Evolutionary conservation across 2,888 invertebrate genomes (phyloP).

Genomic region (Plagiodera versicolora): DNA sequence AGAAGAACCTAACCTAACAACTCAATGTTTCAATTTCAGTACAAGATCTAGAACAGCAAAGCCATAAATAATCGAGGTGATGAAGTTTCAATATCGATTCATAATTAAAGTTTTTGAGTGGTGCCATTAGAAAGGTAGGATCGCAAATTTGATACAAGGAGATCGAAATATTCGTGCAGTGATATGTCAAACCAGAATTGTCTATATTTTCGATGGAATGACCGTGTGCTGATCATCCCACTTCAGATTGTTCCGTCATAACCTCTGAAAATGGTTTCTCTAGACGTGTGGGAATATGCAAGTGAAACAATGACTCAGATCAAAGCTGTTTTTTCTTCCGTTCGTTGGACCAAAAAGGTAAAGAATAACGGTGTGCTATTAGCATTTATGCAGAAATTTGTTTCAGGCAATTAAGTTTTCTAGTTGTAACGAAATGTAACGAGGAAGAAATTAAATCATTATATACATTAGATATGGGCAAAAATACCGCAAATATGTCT

Average conservation of each 20-base stretch:
- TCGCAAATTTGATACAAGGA: no score
- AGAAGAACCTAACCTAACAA: neutral
- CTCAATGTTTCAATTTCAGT: neutral
- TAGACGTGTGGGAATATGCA: neutral
- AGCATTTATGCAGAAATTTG: neutral
- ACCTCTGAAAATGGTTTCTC: neutral
- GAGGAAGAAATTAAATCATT: neutral
- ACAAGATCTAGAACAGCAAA: neutral
- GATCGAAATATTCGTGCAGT: neutral
- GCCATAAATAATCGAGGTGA: neutral
- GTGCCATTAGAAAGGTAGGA: no score
- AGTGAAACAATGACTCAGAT: neutral
- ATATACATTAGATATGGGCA: no score
- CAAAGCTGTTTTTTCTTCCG: neutral
- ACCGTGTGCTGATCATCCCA: neutral
- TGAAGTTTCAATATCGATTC: neutral
- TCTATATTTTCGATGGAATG: no score
- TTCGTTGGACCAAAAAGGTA: neutral
- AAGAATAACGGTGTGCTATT: neutral
- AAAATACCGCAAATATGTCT: no score
- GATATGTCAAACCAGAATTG: no score
- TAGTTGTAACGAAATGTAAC: neutral
- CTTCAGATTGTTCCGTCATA: neutral
- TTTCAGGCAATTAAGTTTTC: neutral
- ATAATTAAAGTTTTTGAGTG: neutral